phyloP scores from a whole-genome alignment of 2,797 vertebrate species.

The Cephalopachus bancanus region DNA sequence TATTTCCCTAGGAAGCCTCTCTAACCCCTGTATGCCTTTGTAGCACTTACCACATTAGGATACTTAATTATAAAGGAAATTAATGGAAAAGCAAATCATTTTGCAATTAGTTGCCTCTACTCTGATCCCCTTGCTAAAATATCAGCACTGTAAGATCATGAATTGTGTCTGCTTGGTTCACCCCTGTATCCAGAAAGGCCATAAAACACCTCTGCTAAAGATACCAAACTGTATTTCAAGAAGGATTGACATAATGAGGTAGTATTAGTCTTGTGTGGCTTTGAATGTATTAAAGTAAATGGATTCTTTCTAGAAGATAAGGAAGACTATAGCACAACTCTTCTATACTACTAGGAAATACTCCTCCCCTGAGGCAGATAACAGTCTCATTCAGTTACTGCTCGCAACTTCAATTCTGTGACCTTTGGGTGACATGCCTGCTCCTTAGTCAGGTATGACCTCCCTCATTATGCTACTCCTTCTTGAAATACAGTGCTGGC shows the following conservation, averaged over 20 bases:
- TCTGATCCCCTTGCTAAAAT: not conserved
- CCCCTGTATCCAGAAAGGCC: not conserved
- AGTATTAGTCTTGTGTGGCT: no score
- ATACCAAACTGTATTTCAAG: no score
- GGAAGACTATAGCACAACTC: not conserved
- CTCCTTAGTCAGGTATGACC: not conserved
- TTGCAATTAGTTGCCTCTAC: not conserved
- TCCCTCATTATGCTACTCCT: not conserved
- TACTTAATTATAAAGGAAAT: not conserved
- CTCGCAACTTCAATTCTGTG: not conserved
- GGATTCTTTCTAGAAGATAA: not conserved
- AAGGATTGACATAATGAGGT: no score
- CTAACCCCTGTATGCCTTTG: not conserved
- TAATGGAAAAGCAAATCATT: not conserved
- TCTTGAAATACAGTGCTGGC: no score
- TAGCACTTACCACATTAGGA: not conserved
- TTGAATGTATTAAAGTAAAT: not conserved
- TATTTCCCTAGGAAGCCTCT: not conserved
- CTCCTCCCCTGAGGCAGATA: not conserved
- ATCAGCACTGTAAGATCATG: not conserved
- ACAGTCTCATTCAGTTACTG: not conserved
- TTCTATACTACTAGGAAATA: not conserved
- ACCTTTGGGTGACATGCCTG: not conserved
- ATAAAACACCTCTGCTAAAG: no score
- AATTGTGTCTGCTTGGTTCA: not conserved